These are phyloP conservation scores for Aphelenchoides bicaudatus DNA, from an alignment of 2,888 invertebrate genomes.

Conservation along the genomic window DNA sequence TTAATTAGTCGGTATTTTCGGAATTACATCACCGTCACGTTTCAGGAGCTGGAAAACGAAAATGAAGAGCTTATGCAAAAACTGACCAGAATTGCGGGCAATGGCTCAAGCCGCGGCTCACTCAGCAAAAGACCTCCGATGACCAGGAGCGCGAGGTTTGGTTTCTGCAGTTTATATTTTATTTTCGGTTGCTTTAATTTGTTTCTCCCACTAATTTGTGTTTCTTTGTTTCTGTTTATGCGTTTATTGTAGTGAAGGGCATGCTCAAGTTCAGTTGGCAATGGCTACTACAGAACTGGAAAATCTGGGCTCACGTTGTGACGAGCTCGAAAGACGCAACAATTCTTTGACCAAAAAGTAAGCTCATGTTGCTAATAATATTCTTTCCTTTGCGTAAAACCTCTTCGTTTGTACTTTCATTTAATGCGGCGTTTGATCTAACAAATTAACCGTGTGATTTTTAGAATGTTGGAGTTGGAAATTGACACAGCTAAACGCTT, in stretches of 20 bases:
- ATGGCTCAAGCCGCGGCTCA: not conserved
- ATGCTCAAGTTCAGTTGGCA: constrained; percentile 62
- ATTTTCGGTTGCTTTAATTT: constrained; percentile 12
- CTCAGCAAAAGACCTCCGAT: constrained; percentile 40
- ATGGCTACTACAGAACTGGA: constrained; percentile 72
- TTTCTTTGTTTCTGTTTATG: constrained; percentile 21
- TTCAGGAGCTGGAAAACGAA: constrained; percentile 88
- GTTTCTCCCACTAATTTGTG: constrained; percentile 19
- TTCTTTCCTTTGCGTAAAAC: not conserved
- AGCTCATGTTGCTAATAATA: constrained; percentile 3
- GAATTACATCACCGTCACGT: constrained; percentile 56
- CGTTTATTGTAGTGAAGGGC: constrained; percentile 53
- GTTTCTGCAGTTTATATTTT: constrained; percentile 1
- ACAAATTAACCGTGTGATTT: not conserved
- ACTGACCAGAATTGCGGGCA: constrained; percentile 64
- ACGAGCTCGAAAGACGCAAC: constrained; percentile 77
- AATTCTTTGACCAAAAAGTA: constrained; percentile 63
- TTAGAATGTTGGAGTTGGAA: constrained; percentile 52
- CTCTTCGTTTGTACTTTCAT: not conserved
- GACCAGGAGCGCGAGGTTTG: constrained; percentile 40
- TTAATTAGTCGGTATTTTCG: not conserved
- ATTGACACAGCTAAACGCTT: constrained; percentile 41
- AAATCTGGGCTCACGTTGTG: constrained; percentile 77
- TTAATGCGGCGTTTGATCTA: not conserved
- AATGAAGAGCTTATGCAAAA: constrained; percentile 92